Conservation (phyloP, 2,797 vertebrate genomes). For the Sternotherus odoratus region DNA sequence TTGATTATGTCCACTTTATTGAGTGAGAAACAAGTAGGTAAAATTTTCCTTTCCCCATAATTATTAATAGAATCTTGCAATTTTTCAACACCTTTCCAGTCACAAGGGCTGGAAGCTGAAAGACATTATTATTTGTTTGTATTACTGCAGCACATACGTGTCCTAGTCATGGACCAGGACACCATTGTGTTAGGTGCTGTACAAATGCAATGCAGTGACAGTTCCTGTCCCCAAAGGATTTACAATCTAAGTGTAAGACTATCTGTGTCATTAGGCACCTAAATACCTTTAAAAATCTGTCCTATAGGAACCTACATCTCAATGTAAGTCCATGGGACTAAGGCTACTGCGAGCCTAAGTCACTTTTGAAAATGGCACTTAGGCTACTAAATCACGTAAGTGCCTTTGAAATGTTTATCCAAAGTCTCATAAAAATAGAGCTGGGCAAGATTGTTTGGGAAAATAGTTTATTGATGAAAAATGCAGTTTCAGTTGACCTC, state of each 20-base stretch:
- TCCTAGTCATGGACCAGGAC: accelerated
- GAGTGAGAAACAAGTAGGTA: background rate
- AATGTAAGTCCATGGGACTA: background rate
- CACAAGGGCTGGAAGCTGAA: background rate
- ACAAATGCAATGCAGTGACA: background rate
- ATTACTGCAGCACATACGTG: background rate
- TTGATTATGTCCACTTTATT: background rate
- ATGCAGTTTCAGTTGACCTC: no score
- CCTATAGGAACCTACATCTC: background rate
- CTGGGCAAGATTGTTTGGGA: no score
- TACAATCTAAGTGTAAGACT: background rate
- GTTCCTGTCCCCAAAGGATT: background rate
- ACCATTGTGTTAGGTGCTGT: background rate
- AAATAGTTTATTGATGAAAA: no score
- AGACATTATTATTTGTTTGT: background rate
- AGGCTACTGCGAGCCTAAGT: no score
- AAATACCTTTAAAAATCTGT: background rate
- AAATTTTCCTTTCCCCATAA: background rate
- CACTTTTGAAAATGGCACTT: no score
- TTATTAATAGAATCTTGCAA: background rate
- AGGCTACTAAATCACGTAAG: no score
- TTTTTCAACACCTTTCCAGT: background rate
- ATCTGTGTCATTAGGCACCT: background rate
- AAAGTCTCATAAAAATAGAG: no score
- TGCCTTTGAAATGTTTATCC: no score